Percentiles rank a stretch among this genome's conserved stretches.
phyloP scores from a whole-genome alignment of 2,888 invertebrate genomes.

The Colostygia pectinataria region DNA sequence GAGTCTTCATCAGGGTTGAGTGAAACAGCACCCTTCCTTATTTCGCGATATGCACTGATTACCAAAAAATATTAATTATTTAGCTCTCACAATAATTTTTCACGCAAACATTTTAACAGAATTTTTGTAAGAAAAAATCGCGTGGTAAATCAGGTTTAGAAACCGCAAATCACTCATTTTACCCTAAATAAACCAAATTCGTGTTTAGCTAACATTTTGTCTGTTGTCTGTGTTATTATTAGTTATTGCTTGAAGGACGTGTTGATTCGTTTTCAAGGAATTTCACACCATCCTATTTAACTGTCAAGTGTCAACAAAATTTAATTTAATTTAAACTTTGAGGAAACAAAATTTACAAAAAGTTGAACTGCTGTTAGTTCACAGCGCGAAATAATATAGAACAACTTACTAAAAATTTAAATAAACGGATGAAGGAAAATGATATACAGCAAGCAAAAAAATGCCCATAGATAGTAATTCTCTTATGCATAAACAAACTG shows the following conservation, averaged over 20 bases:
- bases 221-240: too few species aligned
- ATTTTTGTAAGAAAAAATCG: neutral
- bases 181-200: neutral
- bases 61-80: too few species aligned
- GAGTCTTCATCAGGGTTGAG: too few species aligned
- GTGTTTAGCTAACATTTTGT: neutral
- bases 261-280: neutral
- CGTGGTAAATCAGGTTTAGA: neutral
- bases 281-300: constrained; percentile 43
- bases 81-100: too few species aligned
- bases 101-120: too few species aligned
- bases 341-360: constrained; percentile 44
- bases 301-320: constrained; percentile 51
- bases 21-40: too few species aligned
- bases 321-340: constrained; percentile 49
- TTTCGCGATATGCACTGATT: too few species aligned
- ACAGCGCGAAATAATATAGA: constrained; percentile 28
- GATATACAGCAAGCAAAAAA: neutral
- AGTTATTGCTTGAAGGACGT: too few species aligned
- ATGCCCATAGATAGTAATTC: neutral
- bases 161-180: too few species aligned
- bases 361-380: too few species aligned
- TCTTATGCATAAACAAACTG: too few species aligned
- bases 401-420: constrained; percentile 3
- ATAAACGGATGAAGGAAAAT: neutral